These are phyloP conservation scores for Bursaphelenchus mucronatus DNA, from an alignment of 1,140 invertebrate genomes.

Conservation along the genomic window DNA sequence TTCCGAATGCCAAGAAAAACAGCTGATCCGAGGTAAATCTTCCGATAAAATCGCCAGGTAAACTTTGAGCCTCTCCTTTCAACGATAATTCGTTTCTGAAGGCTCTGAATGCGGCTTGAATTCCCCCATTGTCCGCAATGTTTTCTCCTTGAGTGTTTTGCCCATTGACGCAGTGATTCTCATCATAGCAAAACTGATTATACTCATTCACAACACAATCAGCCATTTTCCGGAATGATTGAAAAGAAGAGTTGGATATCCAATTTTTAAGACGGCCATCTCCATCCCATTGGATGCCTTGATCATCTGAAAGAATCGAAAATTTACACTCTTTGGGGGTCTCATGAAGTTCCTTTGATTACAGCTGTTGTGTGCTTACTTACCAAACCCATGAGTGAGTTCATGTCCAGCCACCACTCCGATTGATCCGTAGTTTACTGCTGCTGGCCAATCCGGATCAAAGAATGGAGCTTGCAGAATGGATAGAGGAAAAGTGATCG, in stretches of 20 bases:
- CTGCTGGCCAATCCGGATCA: slow-evolving; percentile 66
- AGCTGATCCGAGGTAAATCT: slow-evolving; percentile 44
- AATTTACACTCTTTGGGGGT: too few relatives aligned
- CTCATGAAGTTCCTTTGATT: too few relatives aligned
- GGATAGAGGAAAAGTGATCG: slow-evolving; percentile 50
- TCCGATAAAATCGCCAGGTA: slow-evolving; percentile 26
- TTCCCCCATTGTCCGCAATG: slow-evolving; percentile 64
- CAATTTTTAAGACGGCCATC: slow-evolving; percentile 29
- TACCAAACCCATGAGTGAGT: slow-evolving; percentile 65
- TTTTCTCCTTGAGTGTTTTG: slow-evolving; percentile 63
- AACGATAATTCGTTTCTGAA: slow-evolving; percentile 28
- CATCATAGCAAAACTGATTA: slow-evolving; percentile 19
- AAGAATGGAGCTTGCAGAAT: slow-evolving; percentile 66
- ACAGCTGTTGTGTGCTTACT: too few relatives aligned
- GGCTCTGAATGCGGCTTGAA: slow-evolving; percentile 34
- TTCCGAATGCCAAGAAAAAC: slow-evolving; percentile 42
- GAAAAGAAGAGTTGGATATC: slow-evolving; percentile 34
- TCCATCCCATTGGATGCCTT: slow-evolving; percentile 52
- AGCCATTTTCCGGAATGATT: slow-evolving; percentile 35
- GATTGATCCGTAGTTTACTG: slow-evolving; percentile 65
- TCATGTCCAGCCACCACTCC: slow-evolving; percentile 67
- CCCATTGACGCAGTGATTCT: slow-evolving; percentile 52
- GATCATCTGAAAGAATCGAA: slow-evolving; percentile 39
- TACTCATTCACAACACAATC: slow-evolving; percentile 31
- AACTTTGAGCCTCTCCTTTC: slow-evolving; percentile 33